phyloP scores from a whole-genome alignment of 1,140 invertebrate species.

The Conus betulinus region DNA sequence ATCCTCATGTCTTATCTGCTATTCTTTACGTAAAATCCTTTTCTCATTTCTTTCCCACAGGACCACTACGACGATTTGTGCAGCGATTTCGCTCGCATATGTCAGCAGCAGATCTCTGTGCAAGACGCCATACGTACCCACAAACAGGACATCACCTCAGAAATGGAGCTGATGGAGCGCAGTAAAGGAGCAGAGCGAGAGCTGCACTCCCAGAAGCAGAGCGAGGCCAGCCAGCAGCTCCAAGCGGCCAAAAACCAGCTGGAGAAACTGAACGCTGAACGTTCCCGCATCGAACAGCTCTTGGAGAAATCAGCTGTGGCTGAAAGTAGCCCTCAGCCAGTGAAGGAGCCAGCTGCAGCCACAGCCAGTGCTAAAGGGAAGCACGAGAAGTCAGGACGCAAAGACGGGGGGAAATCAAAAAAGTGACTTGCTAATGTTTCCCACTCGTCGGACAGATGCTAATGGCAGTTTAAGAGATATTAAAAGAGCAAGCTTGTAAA shows the following conservation, averaged over 20 bases:
- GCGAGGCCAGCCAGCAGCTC: slow-evolving; percentile 10
- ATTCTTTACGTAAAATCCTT: slow-evolving; percentile 37
- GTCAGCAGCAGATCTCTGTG: slow-evolving; percentile 50
- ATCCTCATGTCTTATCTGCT: neutral
- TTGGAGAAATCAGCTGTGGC: neutral
- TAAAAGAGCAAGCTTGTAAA: neutral
- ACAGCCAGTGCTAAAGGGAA: neutral
- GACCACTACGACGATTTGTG: slow-evolving; percentile 61
- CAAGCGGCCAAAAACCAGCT: slow-evolving; percentile 18
- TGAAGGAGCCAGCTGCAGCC: neutral
- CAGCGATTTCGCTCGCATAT: slow-evolving; percentile 60
- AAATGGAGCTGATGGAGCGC: slow-evolving; percentile 47
- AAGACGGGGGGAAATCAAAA: neutral
- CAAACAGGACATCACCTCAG: slow-evolving; percentile 50
- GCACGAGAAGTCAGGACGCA: neutral
- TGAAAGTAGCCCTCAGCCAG: neutral
- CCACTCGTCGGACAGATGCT: neutral
- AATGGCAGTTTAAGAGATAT: neutral
- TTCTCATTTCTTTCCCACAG: slow-evolving; percentile 23
- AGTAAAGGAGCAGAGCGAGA: slow-evolving; percentile 19
- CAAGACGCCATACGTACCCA: slow-evolving; percentile 48
- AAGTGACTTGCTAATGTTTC: neutral
- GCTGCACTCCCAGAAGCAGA: slow-evolving; percentile 24
- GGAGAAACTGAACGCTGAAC: slow-evolving; percentile 19
- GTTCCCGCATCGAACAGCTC: slow-evolving; percentile 25